Evolutionary conservation across 2,888 invertebrate species (phyloP).

Genomic region (Netelia melanura): DNA sequence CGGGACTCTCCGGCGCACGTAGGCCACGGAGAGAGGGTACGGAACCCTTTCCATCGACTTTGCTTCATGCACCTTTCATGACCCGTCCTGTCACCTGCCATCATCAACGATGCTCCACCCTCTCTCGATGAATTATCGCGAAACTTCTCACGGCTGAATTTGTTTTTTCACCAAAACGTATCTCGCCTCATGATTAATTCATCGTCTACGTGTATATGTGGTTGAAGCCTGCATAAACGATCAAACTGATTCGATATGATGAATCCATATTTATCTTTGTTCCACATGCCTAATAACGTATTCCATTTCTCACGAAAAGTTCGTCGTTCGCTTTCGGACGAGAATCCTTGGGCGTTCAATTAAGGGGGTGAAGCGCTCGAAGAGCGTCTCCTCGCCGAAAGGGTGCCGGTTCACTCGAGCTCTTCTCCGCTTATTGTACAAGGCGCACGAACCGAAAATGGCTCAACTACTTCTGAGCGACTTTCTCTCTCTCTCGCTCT

Average conservation of each 20-base stretch:
- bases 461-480: constrained; percentile 22
- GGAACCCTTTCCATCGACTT: constrained; percentile 13
- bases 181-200: constrained; percentile 1
- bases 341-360: constrained; percentile 54
- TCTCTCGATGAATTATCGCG: constrained; percentile 4
- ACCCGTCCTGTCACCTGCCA: not conserved
- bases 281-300: not conserved
- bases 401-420: constrained; percentile 34
- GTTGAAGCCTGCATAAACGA: not conserved
- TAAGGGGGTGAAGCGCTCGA: constrained; percentile 23
- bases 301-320: constrained; percentile 40
- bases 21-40: constrained; percentile 54
- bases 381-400: constrained; percentile 7
- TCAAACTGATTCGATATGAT: constrained; percentile 7
- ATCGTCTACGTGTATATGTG: not conserved
- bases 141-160: not conserved
- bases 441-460: constrained; percentile 53
- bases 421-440: constrained; percentile 28
- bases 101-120: not conserved
- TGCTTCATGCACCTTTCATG: not conserved
- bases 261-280: constrained; percentile 15
- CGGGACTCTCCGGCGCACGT: constrained; percentile 48
- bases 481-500: not conserved
- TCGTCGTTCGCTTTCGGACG: constrained; percentile 28
- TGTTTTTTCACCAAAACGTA: constrained; percentile 16